Percentiles rank a stretch among this genome's conserved stretches.
These are phyloP conservation scores for Falco peregrinus DNA, from an alignment of 2,797 vertebrate genomes.

Conservation along the genomic window DNA sequence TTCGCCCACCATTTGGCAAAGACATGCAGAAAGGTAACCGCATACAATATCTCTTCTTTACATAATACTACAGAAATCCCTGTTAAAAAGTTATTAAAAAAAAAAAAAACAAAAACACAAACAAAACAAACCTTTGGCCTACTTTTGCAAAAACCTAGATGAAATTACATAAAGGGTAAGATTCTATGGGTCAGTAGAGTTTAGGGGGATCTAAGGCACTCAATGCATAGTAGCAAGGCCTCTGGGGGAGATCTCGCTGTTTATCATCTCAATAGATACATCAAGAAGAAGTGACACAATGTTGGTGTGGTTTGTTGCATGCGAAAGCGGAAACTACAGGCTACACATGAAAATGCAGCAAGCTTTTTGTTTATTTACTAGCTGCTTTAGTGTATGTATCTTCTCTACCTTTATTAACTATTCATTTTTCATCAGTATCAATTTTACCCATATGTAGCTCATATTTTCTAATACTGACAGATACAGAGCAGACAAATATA, in stretches of 20 bases:
- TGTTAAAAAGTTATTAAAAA: neutral
- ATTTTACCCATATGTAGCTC: neutral
- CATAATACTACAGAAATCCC: neutral
- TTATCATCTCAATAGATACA: neutral
- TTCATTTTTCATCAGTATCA: neutral
- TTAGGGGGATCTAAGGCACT: neutral
- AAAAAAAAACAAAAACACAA: neutral
- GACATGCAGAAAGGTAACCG: neutral
- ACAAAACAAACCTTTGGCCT: neutral
- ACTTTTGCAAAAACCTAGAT: neutral
- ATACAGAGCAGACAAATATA: neutral
- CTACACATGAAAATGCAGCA: neutral
- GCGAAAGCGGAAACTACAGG: neutral
- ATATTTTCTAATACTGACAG: neutral
- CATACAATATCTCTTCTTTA: neutral
- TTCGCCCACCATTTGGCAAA: neutral
- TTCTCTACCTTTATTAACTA: neutral
- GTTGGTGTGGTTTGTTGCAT: neutral
- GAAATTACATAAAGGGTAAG: neutral
- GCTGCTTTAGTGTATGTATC: neutral
- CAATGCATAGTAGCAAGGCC: neutral
- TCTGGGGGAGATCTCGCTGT: neutral
- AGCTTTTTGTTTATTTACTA: neutral
- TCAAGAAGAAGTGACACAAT: neutral
- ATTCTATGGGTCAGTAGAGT: neutral